These are phyloP conservation scores for Arctia plantaginis DNA, from an alignment of 2,888 invertebrate species.

Conservation along the genomic window DNA sequence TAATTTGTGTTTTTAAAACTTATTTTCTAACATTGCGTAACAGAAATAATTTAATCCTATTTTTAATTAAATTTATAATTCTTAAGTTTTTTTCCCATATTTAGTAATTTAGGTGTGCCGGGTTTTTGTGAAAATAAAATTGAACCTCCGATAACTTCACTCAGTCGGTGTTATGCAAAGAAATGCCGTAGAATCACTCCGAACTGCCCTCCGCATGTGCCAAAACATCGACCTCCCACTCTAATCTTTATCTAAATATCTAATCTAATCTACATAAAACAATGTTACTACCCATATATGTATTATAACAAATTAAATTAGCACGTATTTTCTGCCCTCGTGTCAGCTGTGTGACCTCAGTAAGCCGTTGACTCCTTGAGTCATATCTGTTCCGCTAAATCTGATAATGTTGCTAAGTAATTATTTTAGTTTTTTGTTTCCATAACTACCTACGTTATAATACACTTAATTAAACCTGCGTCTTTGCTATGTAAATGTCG, in stretches of 20 bases:
- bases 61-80: neutral
- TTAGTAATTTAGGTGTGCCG: neutral
- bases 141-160: neutral
- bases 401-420: conserved; percentile 14
- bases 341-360: conserved; percentile 20
- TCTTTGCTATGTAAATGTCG: neutral
- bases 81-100: too few species aligned
- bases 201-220: neutral
- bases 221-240: neutral
- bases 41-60: neutral
- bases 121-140: neutral
- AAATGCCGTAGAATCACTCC: neutral
- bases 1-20: neutral
- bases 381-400: conserved; percentile 38
- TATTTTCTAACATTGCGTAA: neutral
- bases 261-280: neutral
- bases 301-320: neutral
- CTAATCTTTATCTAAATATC: neutral
- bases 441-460: conserved; percentile 5
- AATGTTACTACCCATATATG: neutral
- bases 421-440: conserved; percentile 14
- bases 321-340: neutral
- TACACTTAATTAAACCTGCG: neutral
- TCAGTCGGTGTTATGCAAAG: neutral
- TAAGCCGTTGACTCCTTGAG: conserved; percentile 38